These are phyloP conservation scores for Pseudomugil gertrudae DNA, from an alignment of 2,797 vertebrate species.

Conservation along the genomic window DNA sequence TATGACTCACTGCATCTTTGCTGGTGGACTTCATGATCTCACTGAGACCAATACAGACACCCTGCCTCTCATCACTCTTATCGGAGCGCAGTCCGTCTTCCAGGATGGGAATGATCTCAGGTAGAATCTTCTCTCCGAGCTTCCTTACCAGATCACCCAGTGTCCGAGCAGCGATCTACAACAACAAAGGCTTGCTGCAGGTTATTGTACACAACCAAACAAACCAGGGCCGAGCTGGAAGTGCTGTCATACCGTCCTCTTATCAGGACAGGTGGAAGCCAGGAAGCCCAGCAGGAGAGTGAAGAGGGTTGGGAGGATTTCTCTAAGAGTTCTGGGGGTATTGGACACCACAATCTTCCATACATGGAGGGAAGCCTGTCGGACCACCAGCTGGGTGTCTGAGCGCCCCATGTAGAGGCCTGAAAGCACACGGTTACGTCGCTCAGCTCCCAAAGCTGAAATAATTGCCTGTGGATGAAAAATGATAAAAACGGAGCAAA, in stretches of 20 bases:
- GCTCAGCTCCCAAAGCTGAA: constrained; percentile 89
- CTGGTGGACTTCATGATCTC: constrained; percentile 99
- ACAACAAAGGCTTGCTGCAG: background rate
- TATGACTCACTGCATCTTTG: constrained; percentile 89
- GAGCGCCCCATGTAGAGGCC: constrained; percentile 99
- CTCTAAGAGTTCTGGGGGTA: constrained; percentile 94
- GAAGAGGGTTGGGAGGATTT: constrained; percentile 97
- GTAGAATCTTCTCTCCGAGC: constrained; percentile 97
- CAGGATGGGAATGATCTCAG: constrained; percentile 98
- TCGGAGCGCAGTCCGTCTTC: constrained; percentile 93
- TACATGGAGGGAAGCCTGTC: constrained; percentile 95
- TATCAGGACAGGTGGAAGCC: constrained; percentile 96
- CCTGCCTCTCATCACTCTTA: constrained; percentile 97
- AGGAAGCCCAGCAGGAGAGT: constrained; percentile 93
- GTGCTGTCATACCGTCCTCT: constrained; percentile 88
- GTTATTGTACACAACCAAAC: background rate
- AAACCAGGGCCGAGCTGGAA: background rate
- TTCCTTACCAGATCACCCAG: constrained; percentile 97
- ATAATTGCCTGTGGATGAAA: constrained; percentile 89
- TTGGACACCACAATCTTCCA: constrained; percentile 99
- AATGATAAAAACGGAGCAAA: constrained; percentile 4
- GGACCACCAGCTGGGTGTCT: constrained; percentile 95
- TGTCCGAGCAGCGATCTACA: constrained; percentile 94
- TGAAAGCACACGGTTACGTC: constrained; percentile 94
- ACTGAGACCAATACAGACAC: constrained; percentile 95